Evolutionary conservation across 2,113 vertebrate species (phyloP), one percentile per base, ranked within the genome.

Genomic region (Leptosomus discolor): DNA sequence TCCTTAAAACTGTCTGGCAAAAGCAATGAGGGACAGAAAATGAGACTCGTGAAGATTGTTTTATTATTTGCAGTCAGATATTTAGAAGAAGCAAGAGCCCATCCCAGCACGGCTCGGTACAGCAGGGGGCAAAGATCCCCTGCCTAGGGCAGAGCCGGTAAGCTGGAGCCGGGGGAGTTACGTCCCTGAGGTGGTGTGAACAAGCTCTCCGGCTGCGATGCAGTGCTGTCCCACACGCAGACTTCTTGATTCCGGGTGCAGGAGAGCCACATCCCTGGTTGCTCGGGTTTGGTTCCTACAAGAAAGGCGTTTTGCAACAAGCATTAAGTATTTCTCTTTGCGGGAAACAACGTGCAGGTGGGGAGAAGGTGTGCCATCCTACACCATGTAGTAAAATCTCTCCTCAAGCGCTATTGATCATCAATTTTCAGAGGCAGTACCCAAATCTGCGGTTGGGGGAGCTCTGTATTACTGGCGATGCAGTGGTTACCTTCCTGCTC

Each of bases 101-200:
- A 20, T 30, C 3, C 5, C 58, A 11, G 27, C 9, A 10, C 30
- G 21, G 51, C 5, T 36, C 43, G 5, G 46, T 12, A 17, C 39
- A 15, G 37, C 1, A 7, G 37, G 22, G 48, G 63, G 32, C 58
- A 14, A 24, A 60, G 71, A 27, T 12, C 14, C 27, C 16, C 32
- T 8, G 17, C 11, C 7, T 2, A 8, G 36, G 65, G 43, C 50
- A 57, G 67, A 50, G 43, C 36, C 43, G 2, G 0, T 6, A 11
- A 45, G 43, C 32, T 43, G 5, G 45, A 53, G 58, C 54, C 17
- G 2, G 68, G 6, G 68, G 29, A 21, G 29, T 15, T 30, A 6
- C 4, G 1, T 10, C 80, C 10, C 0, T 11, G n/a, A 5, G 41
- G 64, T 29, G 73, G 9, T 8, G 24, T 5, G 64, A 36, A 23